Conservation (phyloP, 2,113 vertebrate species). For the Pao palembangensis region DNA sequence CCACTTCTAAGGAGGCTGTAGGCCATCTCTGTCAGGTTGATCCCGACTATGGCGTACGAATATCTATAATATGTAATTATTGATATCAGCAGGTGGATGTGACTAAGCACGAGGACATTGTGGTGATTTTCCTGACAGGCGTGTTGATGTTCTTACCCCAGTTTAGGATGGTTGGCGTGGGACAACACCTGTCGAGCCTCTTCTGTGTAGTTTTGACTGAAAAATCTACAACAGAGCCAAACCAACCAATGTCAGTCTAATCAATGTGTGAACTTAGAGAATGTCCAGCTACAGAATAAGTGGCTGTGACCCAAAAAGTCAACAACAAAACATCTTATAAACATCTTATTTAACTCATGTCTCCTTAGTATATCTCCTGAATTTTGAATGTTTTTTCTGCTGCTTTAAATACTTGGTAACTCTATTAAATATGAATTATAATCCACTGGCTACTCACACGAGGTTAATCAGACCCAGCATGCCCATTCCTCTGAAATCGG, state of each 20-base stretch:
- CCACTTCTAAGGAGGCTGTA: slow-evolving; percentile 90
- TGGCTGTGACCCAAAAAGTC: no score
- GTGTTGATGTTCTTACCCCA: slow-evolving; percentile 80
- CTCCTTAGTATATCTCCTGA: no score
- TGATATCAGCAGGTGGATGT: not conserved
- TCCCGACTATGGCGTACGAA: slow-evolving; percentile 97
- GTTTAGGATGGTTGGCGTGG: slow-evolving; percentile 88
- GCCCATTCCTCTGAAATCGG: slow-evolving; percentile 99
- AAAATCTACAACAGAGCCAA: slow-evolving; percentile 79
- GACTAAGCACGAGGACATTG: not conserved
- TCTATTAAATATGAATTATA: not conserved
- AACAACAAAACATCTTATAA: no score
- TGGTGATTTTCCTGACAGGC: not conserved
- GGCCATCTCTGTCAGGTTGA: slow-evolving; percentile 98
- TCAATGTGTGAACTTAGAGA: not conserved
- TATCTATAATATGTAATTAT: slow-evolving; percentile 74
- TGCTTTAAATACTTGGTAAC: not conserved
- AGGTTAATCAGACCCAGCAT: slow-evolving; percentile 92
- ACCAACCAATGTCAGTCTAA: not conserved
- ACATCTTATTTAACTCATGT: no score
- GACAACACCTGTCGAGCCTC: slow-evolving; percentile 87
- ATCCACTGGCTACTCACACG: slow-evolving; percentile 80
- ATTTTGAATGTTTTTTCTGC: not conserved
- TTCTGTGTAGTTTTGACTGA: slow-evolving; percentile 87
- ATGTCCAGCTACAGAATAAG: no score